Evolutionary conservation across 1,140 invertebrate genomes (phyloP).

Genomic region (Zaprionus africanus): DNA sequence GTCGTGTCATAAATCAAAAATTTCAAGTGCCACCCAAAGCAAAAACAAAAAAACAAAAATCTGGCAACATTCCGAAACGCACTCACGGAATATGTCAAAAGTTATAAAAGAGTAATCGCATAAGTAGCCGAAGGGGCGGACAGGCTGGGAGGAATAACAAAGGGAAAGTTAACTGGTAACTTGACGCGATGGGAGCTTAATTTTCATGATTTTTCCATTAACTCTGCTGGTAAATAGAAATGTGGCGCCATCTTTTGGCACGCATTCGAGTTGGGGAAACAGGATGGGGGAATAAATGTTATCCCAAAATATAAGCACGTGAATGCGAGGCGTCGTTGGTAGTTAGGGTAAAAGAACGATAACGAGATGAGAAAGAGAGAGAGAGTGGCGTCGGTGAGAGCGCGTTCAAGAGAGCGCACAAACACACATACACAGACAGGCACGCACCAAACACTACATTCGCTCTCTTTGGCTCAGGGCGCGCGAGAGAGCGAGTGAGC

Average conservation of each 20-base stretch:
- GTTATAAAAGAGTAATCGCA: conserved; percentile 53
- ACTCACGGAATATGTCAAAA: conserved; percentile 53
- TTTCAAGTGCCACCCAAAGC: conserved; percentile 30
- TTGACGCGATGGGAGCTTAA: conserved; percentile 30
- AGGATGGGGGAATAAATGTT: conserved; percentile 25
- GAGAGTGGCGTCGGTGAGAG: conserved; percentile 11
- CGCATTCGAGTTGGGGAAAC: background rate
- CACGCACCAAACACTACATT: background rate
- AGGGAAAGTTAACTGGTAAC: conserved; percentile 49
- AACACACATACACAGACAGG: background rate
- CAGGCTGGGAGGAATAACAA: conserved; percentile 22
- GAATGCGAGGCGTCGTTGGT: conserved; percentile 31
- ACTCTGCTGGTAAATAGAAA: conserved; percentile 13
- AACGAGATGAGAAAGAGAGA: conserved; percentile 28
- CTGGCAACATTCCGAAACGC: conserved; percentile 53
- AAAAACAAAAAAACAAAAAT: conserved; percentile 48
- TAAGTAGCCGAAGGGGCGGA: conserved; percentile 32
- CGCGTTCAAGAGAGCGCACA: conserved; percentile 18
- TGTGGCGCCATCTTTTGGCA: conserved; percentile 4
- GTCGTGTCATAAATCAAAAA: conserved; percentile 45
- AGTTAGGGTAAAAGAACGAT: conserved; percentile 50
- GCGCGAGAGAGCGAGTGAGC: conserved; percentile 26
- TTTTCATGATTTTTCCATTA: conserved; percentile 59
- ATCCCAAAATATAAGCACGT: conserved; percentile 48
- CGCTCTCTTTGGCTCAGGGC: conserved; percentile 3